Conservation (phyloP, 2,888 invertebrate species). For the Aricia artaxerxes region DNA sequence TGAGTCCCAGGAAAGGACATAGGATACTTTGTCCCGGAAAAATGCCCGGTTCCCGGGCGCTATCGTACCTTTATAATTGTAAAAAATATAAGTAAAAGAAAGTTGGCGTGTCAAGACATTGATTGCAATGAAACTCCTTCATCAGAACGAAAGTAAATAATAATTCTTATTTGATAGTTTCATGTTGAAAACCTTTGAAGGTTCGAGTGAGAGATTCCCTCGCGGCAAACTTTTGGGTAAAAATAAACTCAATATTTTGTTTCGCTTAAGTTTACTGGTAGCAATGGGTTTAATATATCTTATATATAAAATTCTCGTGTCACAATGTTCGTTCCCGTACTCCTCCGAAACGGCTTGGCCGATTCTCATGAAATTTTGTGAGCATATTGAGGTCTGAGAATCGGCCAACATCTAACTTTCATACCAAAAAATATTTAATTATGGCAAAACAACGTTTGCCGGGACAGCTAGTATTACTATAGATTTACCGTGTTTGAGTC, state of each 20-base stretch:
- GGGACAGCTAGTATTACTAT: not conserved
- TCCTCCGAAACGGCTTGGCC: too few relatives aligned
- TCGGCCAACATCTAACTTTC: too few relatives aligned
- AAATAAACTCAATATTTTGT: conserved; percentile 2
- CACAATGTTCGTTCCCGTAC: too few relatives aligned
- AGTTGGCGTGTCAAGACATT: not conserved
- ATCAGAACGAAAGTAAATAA: not conserved
- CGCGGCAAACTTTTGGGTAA: conserved; percentile 1
- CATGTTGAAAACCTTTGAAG: not conserved
- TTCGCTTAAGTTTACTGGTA: not conserved
- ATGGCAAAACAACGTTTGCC: too few relatives aligned
- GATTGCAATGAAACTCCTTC: not conserved
- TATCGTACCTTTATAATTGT: not conserved
- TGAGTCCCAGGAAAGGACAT: too few relatives aligned
- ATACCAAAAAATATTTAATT: too few relatives aligned
- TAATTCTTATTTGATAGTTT: not conserved
- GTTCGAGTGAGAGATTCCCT: not conserved
- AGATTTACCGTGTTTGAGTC: too few relatives aligned
- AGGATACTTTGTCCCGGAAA: too few relatives aligned
- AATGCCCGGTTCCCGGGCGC: too few relatives aligned
- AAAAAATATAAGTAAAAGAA: not conserved
- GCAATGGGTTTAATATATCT: not conserved
- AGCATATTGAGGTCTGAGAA: too few relatives aligned
- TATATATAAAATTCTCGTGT: too few relatives aligned
- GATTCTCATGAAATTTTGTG: too few relatives aligned